These are phyloP conservation scores for Drosophila gaucha DNA, from an alignment of 2,888 invertebrate genomes.

Conservation along the genomic window DNA sequence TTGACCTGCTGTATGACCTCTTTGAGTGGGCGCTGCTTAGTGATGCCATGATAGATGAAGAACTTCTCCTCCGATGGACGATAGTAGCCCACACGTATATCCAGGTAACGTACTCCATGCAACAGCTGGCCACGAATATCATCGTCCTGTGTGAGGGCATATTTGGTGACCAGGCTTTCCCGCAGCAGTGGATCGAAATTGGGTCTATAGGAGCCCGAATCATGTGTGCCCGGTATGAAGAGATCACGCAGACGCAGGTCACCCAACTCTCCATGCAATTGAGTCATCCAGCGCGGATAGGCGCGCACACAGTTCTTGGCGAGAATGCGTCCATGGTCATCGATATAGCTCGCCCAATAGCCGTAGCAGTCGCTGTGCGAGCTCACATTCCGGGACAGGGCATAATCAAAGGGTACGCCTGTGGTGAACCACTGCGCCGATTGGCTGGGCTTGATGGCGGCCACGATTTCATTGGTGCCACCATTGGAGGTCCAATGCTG, in stretches of 20 bases:
- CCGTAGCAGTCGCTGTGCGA: conserved; percentile 82
- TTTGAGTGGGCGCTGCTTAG: conserved; percentile 85
- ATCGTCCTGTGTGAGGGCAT: conserved; percentile 86
- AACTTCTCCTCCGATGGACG: conserved; percentile 82
- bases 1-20: conserved; percentile 86
- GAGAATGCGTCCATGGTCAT: conserved; percentile 79
- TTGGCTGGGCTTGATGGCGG: conserved; percentile 74
- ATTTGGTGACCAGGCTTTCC: conserved; percentile 85
- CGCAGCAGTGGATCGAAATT: conserved; percentile 82
- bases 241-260: conserved; percentile 85
- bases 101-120: conserved; percentile 87
- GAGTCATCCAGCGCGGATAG: conserved; percentile 87
- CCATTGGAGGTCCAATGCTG: conserved; percentile 81
- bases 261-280: conserved; percentile 84
- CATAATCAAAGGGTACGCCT: conserved; percentile 81
- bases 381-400: conserved; percentile 76
- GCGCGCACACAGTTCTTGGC: conserved; percentile 85
- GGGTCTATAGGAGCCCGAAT: conserved; percentile 87
- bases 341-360: conserved; percentile 84
- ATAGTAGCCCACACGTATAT: conserved; percentile 87
- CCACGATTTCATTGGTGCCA: conserved; percentile 74
- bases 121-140: conserved; percentile 86
- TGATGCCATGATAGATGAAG: conserved; percentile 87
- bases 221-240: conserved; percentile 90
- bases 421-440: conserved; percentile 83